phyloP scores from a whole-genome alignment of 2,888 invertebrate genomes.

The Idaea straminata region DNA sequence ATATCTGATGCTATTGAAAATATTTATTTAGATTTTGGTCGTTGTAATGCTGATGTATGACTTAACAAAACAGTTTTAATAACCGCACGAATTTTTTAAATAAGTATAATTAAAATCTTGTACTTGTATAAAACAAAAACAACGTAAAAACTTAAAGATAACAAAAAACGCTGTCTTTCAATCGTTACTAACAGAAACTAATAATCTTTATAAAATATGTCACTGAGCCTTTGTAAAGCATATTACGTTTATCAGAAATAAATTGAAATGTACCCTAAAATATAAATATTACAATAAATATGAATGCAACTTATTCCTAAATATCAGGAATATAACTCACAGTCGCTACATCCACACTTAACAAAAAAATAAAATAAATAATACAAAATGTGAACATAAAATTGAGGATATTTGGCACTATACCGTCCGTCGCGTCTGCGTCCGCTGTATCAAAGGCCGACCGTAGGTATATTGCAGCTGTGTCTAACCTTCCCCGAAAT shows the following conservation, averaged over 20 bases:
- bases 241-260: slow-evolving; percentile 56
- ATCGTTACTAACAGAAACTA: slow-evolving; percentile 56
- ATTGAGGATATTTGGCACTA: slow-evolving; percentile 79
- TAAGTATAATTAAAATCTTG: background rate
- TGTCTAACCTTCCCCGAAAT: slow-evolving; percentile 30
- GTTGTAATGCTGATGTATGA: background rate
- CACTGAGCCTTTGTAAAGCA: slow-evolving; percentile 74
- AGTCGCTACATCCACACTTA: slow-evolving; percentile 78
- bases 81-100: background rate
- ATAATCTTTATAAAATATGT: slow-evolving; percentile 53
- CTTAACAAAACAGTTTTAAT: background rate
- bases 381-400: slow-evolving; percentile 70
- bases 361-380: slow-evolving; percentile 58
- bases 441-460: slow-evolving; percentile 49
- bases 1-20: slow-evolving; percentile 5
- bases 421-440: slow-evolving; percentile 44
- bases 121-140: background rate
- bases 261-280: slow-evolving; percentile 69
- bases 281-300: slow-evolving; percentile 77
- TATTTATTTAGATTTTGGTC: background rate
- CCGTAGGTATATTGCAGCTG: slow-evolving; percentile 48
- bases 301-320: slow-evolving; percentile 80
- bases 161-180: slow-evolving; percentile 67
- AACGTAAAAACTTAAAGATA: slow-evolving; percentile 48
- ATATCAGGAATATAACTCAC: slow-evolving; percentile 79